These are phyloP conservation scores for Sciurus vulgaris DNA, from an alignment of 2,797 vertebrate species.

Conservation along the genomic window DNA sequence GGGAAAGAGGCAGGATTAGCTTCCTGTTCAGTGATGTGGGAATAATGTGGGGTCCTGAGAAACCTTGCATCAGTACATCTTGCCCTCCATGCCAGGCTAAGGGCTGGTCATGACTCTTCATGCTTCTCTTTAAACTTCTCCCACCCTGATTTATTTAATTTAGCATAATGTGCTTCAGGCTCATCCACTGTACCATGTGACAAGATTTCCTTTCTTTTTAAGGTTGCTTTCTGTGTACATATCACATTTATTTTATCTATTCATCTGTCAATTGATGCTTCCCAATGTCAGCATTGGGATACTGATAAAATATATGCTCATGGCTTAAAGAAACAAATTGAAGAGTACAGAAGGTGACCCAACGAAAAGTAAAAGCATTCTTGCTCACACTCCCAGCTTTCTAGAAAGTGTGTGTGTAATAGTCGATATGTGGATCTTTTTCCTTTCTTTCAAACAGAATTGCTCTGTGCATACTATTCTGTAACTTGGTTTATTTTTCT, in stretches of 20 bases:
- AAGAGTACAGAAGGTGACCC: not conserved
- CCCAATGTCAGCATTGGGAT: too few species aligned
- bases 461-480: not conserved
- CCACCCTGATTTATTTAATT: not conserved
- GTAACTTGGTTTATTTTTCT: not conserved
- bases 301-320: not conserved
- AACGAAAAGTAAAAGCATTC: not conserved
- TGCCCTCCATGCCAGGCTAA: rapidly evolving
- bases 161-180: not conserved
- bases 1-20: not conserved
- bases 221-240: not conserved
- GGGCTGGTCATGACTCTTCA: not conserved
- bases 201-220: not conserved
- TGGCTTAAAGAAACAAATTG: not conserved
- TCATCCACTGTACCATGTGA: not conserved
- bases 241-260: not conserved
- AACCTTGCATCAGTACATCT: not conserved
- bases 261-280: not conserved
- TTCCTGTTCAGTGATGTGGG: not conserved
- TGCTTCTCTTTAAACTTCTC: not conserved
- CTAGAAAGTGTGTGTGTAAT: not conserved
- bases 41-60: not conserved
- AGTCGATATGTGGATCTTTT: not conserved
- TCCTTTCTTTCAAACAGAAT: not conserved
- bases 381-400: not conserved